Evolutionary conservation across 2,888 invertebrate species (phyloP), one percentile per base, ranked within the genome.

Genomic region (Elaeidobius kamerunicus): DNA sequence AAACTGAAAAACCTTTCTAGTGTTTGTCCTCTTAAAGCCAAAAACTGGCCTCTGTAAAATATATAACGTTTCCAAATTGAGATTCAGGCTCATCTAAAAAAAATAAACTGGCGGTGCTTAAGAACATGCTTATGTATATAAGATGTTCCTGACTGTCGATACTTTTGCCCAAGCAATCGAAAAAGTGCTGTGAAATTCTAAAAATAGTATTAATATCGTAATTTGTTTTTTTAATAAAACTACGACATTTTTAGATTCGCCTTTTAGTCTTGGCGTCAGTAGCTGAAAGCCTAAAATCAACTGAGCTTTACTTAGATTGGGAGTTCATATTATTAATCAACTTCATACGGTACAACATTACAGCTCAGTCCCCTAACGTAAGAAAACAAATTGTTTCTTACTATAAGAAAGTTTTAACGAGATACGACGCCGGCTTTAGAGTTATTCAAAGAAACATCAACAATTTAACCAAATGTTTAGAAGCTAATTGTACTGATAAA

Each of bases 241-340:
- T 27, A 9, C 5, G 5, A 27, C 27, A 27, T 27, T 23, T 20
- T 16, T 56, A 91, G 83, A 80, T 84, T 1, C 78, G 90, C 18
- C 72, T 89, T 5, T 76, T 85, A 58, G 79, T 84, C 0, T 75
- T 91, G 42, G 79, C 82, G 1, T 72, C 91, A 15, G 69, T 92
- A 23, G 83, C 86, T 43, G 88, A 90, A 64, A 84, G 82, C 1
- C 83, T 82, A 43, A 87, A 86, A 68, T 81, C 81, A 1, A 88
- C 91, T 1, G 86, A 89, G 66, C 60, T 74, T 9, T 80, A 88
- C 58, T 68, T 76, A 0, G 50, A 66, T 0, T 73, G 73, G 34
- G 91, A 92, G 65, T 75, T 91, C 27, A 67, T 77, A 1, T 75
- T 84, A 12, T 72, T 90, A 17, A 68, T 80, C 7, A 70, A 71